Base-by-base conservation (phyloP, 1,140 invertebrate species). In the Drosophila sp. region DNA sequence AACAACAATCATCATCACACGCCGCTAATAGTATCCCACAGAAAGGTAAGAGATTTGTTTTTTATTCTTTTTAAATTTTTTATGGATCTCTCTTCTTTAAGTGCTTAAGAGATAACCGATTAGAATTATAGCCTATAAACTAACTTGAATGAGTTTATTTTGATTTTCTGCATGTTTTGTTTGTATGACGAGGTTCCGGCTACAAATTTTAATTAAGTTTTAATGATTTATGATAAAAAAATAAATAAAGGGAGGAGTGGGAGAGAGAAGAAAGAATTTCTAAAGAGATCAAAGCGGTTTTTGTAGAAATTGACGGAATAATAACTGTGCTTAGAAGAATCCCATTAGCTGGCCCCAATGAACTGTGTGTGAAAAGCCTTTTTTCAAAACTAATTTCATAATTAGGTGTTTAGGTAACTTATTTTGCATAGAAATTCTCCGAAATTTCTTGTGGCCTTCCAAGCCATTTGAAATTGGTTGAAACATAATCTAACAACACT, bases 61-160 rank as follows among this genome's bases (percentile, higher is more conserved):
- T n/a, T 32, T 58, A 8, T 32, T 35, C 29, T 73, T 89, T 41
- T 25, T 23, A 72, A 66, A 87, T 79, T 75, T 56, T 66, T 83
- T 67, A 79, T 72, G 71, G 76, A 84, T 68, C 56, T 60, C 57
- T 29, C 54, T 60, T 76, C 23, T 67, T 77, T 66, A 63, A 80
- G 71, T 76, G 83, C 61, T 72, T 54, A 62, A 17, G 72, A 72
- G 84, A 87, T 83, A 72, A 77, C 44, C 76, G 83, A 87, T 87
- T 83, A 87, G 84, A 89, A 87, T 83, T 89, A 89, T 80, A 61
- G 79, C 67, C 76, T 73, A 65, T 84, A 70, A 87, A 87, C 44
- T 60, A 50, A 58, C 69, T 62, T 60, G 74, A 79, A 86, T 86
- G 83, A 73, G 70, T 76, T 86, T 55, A 70, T 79, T 89, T 69